Base-by-base conservation (phyloP, 1,140 invertebrate species). In the Drosophila insularis region DNA sequence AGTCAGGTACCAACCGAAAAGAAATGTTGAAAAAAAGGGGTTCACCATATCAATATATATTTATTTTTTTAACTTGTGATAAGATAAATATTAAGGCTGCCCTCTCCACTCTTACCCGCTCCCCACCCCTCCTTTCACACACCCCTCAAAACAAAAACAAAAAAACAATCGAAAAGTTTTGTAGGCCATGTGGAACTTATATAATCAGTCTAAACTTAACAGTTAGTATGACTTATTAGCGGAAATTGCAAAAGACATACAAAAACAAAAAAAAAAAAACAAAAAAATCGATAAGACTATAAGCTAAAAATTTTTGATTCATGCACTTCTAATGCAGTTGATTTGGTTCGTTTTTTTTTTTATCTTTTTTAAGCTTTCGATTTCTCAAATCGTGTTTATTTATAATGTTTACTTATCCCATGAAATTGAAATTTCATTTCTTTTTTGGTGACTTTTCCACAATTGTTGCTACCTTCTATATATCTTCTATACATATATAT, bases 361-460 rank as follows among this genome's bases (percentile, higher is more conserved):
- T 27, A 27, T 27, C 27, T 27, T 27, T 27, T 27, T 5, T 27
- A 27, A 27, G 27, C 27, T 27, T 27, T 27, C 27, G 27, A 27
- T 27, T 27, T 27, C 27, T 27, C 4, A 27, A 27, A 27, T 27
- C 27, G 27, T 27, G 6, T 27, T 27, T 27, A 35, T 11, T 35
- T 35, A 79, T 67, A 78, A 75, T 89, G 78, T 89, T 89, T 89
- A 78, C 74, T 89, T 89, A 89, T 89, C 84, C 85, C 84, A 89
- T 74, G 84, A 43, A 66, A 50, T 76, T 35, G 31, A 69, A 59
- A 56, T 59, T 60, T 13, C 56, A 58, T 65, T 72, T 43, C 1
- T 17, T 46, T 17, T 46, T 19, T 27, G 27, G n/a, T 17, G 17
- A 14, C 5, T 43, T 43, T 59, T 31, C 39, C 27, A 62, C 54